Evolutionary conservation across 2,113 vertebrate species (phyloP), one percentile per base, ranked within the genome.

Genomic region (Nesoenas mayeri): DNA sequence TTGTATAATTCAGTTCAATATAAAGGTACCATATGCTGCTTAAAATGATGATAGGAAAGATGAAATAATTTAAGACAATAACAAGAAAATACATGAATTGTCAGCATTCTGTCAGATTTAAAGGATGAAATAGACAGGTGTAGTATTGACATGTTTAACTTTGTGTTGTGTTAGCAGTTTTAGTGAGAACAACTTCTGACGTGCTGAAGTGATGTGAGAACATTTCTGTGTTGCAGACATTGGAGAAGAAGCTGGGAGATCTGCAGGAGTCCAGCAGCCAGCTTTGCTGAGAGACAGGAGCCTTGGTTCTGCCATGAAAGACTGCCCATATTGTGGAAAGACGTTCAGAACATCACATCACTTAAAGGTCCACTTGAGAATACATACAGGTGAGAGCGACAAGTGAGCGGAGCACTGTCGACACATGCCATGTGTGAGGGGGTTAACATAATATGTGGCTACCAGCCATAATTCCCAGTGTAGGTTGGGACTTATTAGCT

Each of bases 311-410:
- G 98, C 99, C 96, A 99, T 99, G 98, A 99, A 99, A 98, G 99
- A 99, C 97, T 99, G 99, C 91, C 99, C 99, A 26, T 99, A 99
- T 97, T 99, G 99, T 90, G 99, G 99, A 95, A 99, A 99, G 97
- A 99, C 99, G 61, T 99, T 99, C 98, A 98, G 99, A 97, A 99
- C 99, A 58, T 99, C 99, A 57, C 99, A 99, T 87, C 99, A 99
- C 97, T 98, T 99, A 95, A 99, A 99, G 97, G 99, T 99, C 94
- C 99, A 99, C 97, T 98, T 99, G 98, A 98, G 99, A 98, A 99
- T 99, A 98, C 99, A 99, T 94, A 99, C 99, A 99, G 99, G 99
- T 99, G 97, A 98, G 99, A 95, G 78, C 70, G n/a, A 36, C 17
- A 24, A 61, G 85, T 15, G 36, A 80, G 65, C 0, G 15, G 81